Evolutionary conservation across 2,797 vertebrate species (phyloP).

Genomic region (Xenops minutus): DNA sequence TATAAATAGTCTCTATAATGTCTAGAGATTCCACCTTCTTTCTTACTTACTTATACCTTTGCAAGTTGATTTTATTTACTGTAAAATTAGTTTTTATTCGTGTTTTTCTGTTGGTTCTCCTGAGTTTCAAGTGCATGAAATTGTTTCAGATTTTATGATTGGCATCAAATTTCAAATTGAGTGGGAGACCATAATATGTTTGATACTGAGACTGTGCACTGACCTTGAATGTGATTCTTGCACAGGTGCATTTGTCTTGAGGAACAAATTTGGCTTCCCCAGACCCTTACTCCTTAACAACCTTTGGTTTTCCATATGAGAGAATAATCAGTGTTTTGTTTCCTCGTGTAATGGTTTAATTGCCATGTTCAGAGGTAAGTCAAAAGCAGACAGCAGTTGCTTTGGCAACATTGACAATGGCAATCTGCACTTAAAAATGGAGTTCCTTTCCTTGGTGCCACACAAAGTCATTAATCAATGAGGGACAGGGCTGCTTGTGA

Average conservation of each 20-base stretch:
- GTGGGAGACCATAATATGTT: background rate
- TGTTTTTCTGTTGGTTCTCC: background rate
- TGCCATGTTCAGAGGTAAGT: background rate
- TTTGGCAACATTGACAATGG: background rate
- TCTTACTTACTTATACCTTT: background rate
- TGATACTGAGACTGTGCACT: background rate
- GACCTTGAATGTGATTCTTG: background rate
- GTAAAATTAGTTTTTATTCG: background rate
- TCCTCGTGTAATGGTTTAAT: constrained; percentile 27
- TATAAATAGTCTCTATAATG: background rate
- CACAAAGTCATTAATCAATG: constrained; percentile 48
- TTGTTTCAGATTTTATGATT: background rate
- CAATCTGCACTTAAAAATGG: constrained; percentile 39
- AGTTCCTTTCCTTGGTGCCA: constrained; percentile 52
- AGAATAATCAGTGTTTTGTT: constrained; percentile 25
- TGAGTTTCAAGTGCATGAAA: background rate
- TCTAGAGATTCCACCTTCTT: background rate
- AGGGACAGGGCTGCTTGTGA: background rate
- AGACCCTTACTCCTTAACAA: background rate
- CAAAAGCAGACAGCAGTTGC: constrained; percentile 2
- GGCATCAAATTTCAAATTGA: background rate
- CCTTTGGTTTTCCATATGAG: background rate
- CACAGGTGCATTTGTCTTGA: background rate
- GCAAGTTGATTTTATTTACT: background rate
- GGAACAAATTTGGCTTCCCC: background rate